Conservation (phyloP, 2,797 vertebrate species). For the Pseudopleuronectes americanus region DNA sequence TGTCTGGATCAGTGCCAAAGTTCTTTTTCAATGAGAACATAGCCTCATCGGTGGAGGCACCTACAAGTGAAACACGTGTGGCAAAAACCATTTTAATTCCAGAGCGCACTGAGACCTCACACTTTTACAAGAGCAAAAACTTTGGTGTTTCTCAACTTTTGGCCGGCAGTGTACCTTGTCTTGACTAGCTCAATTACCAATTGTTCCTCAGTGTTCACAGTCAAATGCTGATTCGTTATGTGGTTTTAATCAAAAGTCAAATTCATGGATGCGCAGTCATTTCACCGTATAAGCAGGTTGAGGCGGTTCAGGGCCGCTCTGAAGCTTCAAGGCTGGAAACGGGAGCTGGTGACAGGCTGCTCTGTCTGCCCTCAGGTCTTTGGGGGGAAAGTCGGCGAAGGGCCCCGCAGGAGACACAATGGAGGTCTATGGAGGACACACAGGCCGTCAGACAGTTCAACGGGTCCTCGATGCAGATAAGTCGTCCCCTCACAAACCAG, state of each 20-base stretch:
- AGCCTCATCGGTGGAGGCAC: background rate
- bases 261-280: background rate
- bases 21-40: too few relatives aligned
- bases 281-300: background rate
- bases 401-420: slow-evolving; percentile 40
- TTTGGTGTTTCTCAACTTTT: background rate
- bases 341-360: slow-evolving; percentile 43
- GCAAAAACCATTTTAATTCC: background rate
- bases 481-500: slow-evolving; percentile 56
- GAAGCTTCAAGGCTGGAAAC: slow-evolving; percentile 45
- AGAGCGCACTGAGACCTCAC: background rate
- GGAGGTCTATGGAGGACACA: slow-evolving; percentile 53
- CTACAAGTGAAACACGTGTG: background rate
- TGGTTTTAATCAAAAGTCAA: background rate
- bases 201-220: background rate
- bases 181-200: slow-evolving; percentile 12
- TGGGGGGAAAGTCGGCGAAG: slow-evolving; percentile 22
- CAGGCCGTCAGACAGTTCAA: slow-evolving; percentile 66
- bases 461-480: slow-evolving; percentile 70
- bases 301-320: slow-evolving; percentile 11
- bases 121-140: too few relatives aligned
- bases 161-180: background rate
- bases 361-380: slow-evolving; percentile 41
- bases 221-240: slow-evolving; percentile 3
- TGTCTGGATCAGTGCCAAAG: too few relatives aligned